Evolutionary conservation across 2,113 vertebrate genomes (phyloP).

Genomic region (Scalopus aquaticus): DNA sequence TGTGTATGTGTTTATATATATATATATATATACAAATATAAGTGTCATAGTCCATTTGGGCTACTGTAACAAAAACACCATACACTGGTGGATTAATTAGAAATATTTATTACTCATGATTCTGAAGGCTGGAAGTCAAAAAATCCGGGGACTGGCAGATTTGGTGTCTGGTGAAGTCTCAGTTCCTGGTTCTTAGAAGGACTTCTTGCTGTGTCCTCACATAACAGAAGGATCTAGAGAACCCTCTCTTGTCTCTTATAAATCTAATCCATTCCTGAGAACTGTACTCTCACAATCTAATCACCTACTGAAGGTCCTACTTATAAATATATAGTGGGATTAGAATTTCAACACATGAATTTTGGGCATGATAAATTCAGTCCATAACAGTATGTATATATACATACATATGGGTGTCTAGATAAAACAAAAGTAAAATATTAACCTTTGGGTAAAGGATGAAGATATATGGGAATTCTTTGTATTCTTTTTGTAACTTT

Average conservation of each 20-base stretch:
- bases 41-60: background rate
- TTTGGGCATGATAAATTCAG: background rate
- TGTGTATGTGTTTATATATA: background rate
- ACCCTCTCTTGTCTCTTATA: too few relatives aligned
- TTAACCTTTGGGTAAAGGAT: background rate
- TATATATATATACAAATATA: background rate
- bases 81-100: background rate
- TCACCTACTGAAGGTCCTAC: background rate
- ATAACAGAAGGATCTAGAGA: background rate
- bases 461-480: background rate
- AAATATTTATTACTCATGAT: background rate
- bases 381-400: background rate
- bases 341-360: background rate
- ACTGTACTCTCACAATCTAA: background rate
- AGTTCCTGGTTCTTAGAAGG: background rate
- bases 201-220: background rate
- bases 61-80: background rate
- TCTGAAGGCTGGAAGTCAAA: background rate
- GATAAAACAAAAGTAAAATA: background rate
- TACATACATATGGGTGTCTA: background rate
- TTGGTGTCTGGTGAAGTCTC: background rate
- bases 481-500: background rate
- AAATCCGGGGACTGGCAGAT: background rate
- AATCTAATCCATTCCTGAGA: background rate
- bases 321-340: background rate